phyloP scores from a whole-genome alignment of 1,140 invertebrate genomes.

The Rhopalosiphum padi region DNA sequence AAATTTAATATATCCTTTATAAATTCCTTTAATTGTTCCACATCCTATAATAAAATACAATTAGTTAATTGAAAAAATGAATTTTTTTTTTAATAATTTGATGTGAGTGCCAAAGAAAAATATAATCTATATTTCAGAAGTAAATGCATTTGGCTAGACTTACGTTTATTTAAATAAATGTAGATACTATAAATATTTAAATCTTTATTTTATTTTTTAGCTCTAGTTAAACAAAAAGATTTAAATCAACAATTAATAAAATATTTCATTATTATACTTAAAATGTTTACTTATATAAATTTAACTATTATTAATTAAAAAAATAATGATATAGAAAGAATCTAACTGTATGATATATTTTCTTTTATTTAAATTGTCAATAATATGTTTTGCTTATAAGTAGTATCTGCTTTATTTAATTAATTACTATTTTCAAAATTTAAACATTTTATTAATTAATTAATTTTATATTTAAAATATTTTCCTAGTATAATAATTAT shows the following conservation, averaged over 20 bases:
- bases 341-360: neutral
- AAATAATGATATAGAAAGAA: neutral
- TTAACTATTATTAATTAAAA: neutral
- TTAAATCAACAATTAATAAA: neutral
- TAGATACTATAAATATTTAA: neutral
- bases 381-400: neutral
- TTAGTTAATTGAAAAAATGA: no score
- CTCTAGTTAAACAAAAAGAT: neutral
- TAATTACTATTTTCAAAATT: neutral
- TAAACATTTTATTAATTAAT: neutral
- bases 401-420: neutral
- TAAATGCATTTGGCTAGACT: neutral
- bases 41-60: no score
- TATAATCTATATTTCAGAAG: no score
- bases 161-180: neutral
- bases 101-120: no score
- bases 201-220: neutral
- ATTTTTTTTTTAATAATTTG: no score
- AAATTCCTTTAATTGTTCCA: no score
- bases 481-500: neutral
- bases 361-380: neutral
- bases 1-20: no score
- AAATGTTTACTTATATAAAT: neutral
- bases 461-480: neutral
- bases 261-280: neutral